Evolutionary conservation across 2,113 vertebrate species (phyloP).

Genomic region (Tetrao urogallus): DNA sequence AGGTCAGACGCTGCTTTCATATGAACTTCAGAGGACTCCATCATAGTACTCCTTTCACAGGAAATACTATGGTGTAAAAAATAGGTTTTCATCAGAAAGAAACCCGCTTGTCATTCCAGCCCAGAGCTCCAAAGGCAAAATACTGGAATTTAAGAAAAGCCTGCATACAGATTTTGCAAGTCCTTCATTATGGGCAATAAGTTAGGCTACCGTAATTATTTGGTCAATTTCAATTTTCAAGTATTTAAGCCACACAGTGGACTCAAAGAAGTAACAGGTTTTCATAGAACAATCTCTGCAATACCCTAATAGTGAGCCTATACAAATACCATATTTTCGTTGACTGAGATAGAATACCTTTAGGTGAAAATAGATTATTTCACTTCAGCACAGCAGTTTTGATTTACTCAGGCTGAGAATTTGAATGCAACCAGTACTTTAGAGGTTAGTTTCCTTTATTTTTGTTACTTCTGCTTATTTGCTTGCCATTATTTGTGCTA

Average conservation of each 20-base stretch:
- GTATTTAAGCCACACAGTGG: not conserved
- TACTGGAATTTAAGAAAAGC: not conserved
- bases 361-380: slow-evolving; percentile 16
- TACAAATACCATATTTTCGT: not conserved
- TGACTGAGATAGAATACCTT: not conserved
- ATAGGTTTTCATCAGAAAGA: not conserved
- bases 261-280: slow-evolving; percentile 3
- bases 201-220: not conserved
- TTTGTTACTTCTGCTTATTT: slow-evolving; percentile 6
- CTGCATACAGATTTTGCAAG: not conserved
- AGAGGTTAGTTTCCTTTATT: not conserved
- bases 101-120: not conserved
- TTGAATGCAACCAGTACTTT: slow-evolving; percentile 26
- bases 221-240: not conserved
- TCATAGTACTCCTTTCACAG: not conserved
- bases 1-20: slow-evolving; percentile 35
- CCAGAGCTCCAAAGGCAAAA: not conserved
- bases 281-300: not conserved
- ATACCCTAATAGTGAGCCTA: not conserved
- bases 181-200: not conserved
- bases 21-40: slow-evolving; percentile 36
- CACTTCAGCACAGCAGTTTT: not conserved
- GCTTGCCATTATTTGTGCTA: not conserved
- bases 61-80: not conserved
- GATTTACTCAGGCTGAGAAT: slow-evolving; percentile 31